Evolutionary conservation across 2,888 invertebrate genomes (phyloP).

Genomic region (Halictus ligatus): DNA sequence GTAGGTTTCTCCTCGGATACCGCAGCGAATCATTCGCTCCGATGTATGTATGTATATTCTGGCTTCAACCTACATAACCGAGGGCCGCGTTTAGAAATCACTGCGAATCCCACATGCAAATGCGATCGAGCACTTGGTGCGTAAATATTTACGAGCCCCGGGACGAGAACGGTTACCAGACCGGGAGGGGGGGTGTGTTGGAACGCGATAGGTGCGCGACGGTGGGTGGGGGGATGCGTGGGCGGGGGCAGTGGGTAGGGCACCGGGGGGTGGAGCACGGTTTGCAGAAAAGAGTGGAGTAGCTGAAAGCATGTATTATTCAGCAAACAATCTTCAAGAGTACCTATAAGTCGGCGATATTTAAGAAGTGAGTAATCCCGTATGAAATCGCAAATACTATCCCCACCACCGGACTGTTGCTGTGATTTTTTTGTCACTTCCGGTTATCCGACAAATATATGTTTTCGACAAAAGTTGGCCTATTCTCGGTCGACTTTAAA

Average conservation of each 20-base stretch:
- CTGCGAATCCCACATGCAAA: slow-evolving; percentile 73
- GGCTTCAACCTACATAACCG: slow-evolving; percentile 32
- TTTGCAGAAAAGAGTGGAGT: slow-evolving; percentile 26
- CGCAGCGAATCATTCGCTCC: slow-evolving; percentile 14
- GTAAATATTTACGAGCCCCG: slow-evolving; percentile 77
- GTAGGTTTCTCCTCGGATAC: not conserved
- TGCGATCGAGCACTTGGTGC: slow-evolving; percentile 66
- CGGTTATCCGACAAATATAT: not conserved
- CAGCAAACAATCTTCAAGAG: slow-evolving; percentile 32
- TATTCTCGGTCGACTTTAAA: not conserved
- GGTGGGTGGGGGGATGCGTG: not conserved
- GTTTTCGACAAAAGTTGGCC: not conserved
- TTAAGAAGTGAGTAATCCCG: slow-evolving; percentile 38
- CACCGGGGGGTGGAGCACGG: slow-evolving; percentile 5
- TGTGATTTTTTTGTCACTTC: not conserved
- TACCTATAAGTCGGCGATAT: slow-evolving; percentile 33
- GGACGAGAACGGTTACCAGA: slow-evolving; percentile 52
- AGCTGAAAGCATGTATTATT: slow-evolving; percentile 42
- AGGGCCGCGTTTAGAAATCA: slow-evolving; percentile 68
- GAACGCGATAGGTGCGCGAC: not conserved
- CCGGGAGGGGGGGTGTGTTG: not conserved
- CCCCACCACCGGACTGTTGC: not conserved
- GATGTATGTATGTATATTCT: not conserved
- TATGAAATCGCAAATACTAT: not conserved
- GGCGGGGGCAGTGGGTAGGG: not conserved